Base-by-base conservation (phyloP, 2,113 vertebrate species). In the Nettapus auritus region DNA sequence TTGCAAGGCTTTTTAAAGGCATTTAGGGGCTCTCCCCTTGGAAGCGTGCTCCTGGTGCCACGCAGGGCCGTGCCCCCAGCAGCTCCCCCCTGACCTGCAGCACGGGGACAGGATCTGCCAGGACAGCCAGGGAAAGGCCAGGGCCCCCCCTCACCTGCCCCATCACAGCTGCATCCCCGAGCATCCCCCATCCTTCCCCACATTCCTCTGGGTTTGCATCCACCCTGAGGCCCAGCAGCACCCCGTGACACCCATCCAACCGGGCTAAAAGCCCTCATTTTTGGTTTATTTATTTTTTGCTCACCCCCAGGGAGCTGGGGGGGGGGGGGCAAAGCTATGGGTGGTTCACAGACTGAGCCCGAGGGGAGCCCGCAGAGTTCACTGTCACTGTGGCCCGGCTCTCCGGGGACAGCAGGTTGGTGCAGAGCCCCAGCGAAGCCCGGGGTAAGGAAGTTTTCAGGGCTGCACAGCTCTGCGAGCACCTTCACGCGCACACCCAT, bases 1-100 rank as follows among this genome's bases (percentile, higher is more conserved):
- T 86, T 93, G 85, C 90, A 87, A 69, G 93, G 96, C 96, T 95
- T 93, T 97, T 94, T 89, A 79, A 93, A 91, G 86, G 73, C 94
- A 91, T 95, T 83, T 87, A 93, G 81, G 42, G 88, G 82, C 69
- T 83, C 85, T 96, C 19, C 25, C 74, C 79, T 86, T 75, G 92
- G 55, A 86, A 93, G 77, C 17, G 59, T 7, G 9, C 60, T 74
- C 15, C 3, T 7, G 14, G 48, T 80, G 76, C 73, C 4, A 8
- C 3, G 11, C 26, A 25, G 0, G 2, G 86, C 53, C 33, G 20
- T 57, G 84, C 60, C 79, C 77, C 64, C 52, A 48, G 11, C 42
- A 88, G 66, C 55, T 68, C 3, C 1, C 15, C 78, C 46, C 56
- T 34, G 22, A 53, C 34, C 40, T 74, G 60, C 31, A 11, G 36